These are phyloP conservation scores for Palythoa heliodiscus DNA, from an alignment of 92 coral and sea anemone species.

Conservation along the genomic window DNA sequence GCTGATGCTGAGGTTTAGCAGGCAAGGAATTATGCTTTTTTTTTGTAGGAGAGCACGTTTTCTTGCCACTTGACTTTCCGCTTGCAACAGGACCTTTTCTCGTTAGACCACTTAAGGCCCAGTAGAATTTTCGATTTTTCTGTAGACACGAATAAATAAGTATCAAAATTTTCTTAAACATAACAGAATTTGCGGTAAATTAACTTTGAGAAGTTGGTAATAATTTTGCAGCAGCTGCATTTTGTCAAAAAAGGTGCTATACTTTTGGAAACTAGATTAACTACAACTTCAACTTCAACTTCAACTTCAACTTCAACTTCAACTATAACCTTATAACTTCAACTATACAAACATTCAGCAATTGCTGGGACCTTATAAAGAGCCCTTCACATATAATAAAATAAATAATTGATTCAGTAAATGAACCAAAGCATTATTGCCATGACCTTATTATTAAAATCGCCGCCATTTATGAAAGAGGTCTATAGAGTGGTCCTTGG, in stretches of 20 bases:
- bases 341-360: too few species aligned
- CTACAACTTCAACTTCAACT: too few species aligned
- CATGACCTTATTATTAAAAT: too few species aligned
- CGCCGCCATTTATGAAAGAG: too few species aligned
- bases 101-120: not conserved
- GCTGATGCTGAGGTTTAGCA: not conserved
- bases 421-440: too few species aligned
- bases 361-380: too few species aligned
- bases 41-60: not conserved
- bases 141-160: not conserved
- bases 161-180: not conserved
- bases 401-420: too few species aligned
- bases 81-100: constrained; percentile 1
- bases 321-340: too few species aligned
- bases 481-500: too few species aligned
- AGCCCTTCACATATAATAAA: too few species aligned
- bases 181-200: not conserved
- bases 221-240: constrained; percentile 1
- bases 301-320: too few species aligned
- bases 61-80: not conserved
- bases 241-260: not conserved
- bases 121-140: not conserved
- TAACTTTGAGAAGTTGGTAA: not conserved
- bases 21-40: not conserved
- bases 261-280: not conserved